phyloP scores from a whole-genome alignment of 2,888 invertebrate genomes.

The Eudemis profundana region DNA sequence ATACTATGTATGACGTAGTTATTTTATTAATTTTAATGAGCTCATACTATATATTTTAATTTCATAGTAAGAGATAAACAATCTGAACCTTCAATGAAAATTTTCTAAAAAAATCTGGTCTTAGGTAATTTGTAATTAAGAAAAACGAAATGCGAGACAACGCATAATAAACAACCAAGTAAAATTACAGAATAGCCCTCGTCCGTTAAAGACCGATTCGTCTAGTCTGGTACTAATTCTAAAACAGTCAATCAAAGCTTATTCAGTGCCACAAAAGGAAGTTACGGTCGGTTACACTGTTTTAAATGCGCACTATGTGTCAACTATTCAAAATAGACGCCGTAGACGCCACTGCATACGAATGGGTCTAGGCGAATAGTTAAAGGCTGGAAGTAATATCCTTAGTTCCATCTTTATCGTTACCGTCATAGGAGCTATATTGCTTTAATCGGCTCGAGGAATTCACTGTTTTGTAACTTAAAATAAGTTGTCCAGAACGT shows the following conservation, averaged over 20 bases:
- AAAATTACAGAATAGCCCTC: neutral
- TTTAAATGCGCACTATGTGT: slow-evolving; percentile 63
- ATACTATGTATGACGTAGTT: too few species aligned
- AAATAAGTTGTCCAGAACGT: slow-evolving; percentile 19
- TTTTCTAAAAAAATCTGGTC: too few species aligned
- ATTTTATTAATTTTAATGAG: too few species aligned
- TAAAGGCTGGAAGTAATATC: neutral
- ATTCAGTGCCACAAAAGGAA: slow-evolving; percentile 48
- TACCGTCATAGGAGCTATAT: neutral
- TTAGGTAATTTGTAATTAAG: too few species aligned
- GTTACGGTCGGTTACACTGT: slow-evolving; percentile 48
- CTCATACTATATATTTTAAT: too few species aligned
- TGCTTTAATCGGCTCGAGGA: neutral
- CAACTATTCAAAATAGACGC: slow-evolving; percentile 56
- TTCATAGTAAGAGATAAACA: too few species aligned
- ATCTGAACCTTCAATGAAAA: too few species aligned
- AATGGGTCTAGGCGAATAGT: slow-evolving; percentile 32
- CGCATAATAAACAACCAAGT: slow-evolving; percentile 8
- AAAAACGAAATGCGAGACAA: too few species aligned
- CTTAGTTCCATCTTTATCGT: neutral
- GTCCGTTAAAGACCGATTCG: neutral
- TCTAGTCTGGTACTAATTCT: slow-evolving; percentile 29
- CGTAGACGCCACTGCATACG: slow-evolving; percentile 30
- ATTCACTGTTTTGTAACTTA: slow-evolving; percentile 25
- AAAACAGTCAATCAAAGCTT: slow-evolving; percentile 38